Evolutionary conservation across 2,113 vertebrate species (phyloP).

Genomic region (Vidua macroura): DNA sequence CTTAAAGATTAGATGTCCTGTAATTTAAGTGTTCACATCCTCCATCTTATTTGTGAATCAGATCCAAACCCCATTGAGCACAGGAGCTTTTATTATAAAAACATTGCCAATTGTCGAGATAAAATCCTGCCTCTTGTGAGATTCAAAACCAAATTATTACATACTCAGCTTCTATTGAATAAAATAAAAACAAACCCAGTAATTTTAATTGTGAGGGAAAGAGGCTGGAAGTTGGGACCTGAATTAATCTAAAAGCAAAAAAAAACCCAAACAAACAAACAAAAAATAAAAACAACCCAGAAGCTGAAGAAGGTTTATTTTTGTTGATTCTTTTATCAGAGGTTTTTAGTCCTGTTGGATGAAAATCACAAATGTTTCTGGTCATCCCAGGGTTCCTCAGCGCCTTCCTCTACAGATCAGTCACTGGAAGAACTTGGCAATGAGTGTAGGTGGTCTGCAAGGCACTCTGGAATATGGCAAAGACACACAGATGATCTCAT

Average conservation of each 20-base stretch:
- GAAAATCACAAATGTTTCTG: not conserved
- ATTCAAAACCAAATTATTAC: not conserved
- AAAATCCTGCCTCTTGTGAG: not conserved
- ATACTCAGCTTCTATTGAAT: not conserved
- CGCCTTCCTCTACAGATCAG: not conserved
- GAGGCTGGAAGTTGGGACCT: not conserved
- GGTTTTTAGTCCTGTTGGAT: not conserved
- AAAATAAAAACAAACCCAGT: not conserved
- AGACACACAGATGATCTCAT: not conserved
- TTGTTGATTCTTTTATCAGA: not conserved
- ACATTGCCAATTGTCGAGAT: not conserved
- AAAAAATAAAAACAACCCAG: accelerated
- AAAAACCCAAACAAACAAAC: not conserved
- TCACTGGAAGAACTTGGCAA: not conserved
- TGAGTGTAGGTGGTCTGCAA: not conserved
- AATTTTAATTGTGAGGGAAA: not conserved
- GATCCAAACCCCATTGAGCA: not conserved
- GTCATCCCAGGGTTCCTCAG: not conserved
- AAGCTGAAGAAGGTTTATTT: not conserved
- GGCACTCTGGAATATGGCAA: not conserved
- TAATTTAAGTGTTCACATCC: not conserved
- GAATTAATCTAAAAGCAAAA: not conserved
- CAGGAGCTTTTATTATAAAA: not conserved
- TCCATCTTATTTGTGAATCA: not conserved
- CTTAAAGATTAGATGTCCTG: not conserved